Conservation (phyloP, 2,888 invertebrate species). For the Cheilosia vulpina region DNA sequence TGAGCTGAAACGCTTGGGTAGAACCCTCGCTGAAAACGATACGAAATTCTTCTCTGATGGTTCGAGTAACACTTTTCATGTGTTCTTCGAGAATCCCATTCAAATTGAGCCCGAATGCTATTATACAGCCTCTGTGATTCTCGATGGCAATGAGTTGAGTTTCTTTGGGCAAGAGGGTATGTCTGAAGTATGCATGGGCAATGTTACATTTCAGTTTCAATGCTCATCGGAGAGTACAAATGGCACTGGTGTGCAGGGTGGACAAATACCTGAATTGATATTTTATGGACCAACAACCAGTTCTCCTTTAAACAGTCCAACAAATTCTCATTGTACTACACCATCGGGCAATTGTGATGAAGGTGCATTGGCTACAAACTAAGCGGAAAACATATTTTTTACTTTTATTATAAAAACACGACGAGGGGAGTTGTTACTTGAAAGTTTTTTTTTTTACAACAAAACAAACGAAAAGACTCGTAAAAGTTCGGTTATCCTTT, state of each 20-base stretch:
- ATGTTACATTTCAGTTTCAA: conserved; percentile 98
- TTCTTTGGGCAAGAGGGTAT: conserved; percentile 99
- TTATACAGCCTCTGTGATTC: conserved; percentile 97
- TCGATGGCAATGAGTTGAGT: conserved; percentile 96
- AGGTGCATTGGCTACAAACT: conserved; percentile 56
- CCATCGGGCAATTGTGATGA: conserved; percentile 79
- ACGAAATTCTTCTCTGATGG: conserved; percentile 98
- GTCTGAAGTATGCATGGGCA: conserved; percentile 96
- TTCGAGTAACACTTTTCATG: conserved; percentile 97
- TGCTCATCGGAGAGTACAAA: conserved; percentile 99
- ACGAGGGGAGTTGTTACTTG: not conserved
- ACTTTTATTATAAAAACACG: not conserved
- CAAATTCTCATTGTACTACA: conserved; percentile 81
- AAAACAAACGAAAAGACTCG: conserved; percentile 49
- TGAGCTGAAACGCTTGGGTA: conserved; percentile 94
- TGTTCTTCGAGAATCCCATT: conserved; percentile 90
- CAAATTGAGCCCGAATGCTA: conserved; percentile 97
- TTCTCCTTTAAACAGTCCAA: conserved; percentile 82
- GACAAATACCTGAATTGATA: conserved; percentile 98
- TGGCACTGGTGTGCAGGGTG: conserved; percentile 98
- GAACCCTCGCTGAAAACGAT: conserved; percentile 94
- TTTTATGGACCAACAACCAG: conserved; percentile 93
- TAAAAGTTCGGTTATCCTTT: conserved; percentile 48
- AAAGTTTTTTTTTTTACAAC: conserved; percentile 19
- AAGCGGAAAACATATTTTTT: not conserved